phyloP scores from a whole-genome alignment of 2,113 vertebrate genomes.

The Turnix velox region DNA sequence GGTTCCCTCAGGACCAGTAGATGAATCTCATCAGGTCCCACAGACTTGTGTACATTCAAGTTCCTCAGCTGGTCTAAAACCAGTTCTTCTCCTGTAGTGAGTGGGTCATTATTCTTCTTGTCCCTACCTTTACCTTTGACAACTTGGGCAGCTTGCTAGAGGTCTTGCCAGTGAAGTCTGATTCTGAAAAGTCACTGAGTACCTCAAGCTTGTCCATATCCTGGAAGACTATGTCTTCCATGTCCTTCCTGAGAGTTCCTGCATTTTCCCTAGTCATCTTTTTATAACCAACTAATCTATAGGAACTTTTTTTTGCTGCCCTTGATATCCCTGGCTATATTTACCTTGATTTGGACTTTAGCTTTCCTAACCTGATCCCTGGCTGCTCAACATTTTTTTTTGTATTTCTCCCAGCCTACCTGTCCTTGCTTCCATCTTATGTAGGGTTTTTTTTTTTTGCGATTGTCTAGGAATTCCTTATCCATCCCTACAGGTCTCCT shows the following conservation, averaged over 20 bases:
- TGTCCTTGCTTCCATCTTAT: background rate
- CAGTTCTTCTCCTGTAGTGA: background rate
- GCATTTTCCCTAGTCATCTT: background rate
- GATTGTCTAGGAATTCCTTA: background rate
- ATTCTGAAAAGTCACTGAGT: background rate
- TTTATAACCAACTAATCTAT: background rate
- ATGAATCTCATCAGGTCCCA: background rate
- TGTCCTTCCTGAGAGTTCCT: background rate
- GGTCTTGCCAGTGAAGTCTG: background rate
- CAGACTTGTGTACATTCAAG: background rate
- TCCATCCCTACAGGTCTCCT: background rate
- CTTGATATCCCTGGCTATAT: background rate
- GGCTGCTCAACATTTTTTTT: background rate
- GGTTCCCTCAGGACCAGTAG: background rate
- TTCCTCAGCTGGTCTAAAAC: background rate
- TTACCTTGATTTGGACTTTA: background rate
- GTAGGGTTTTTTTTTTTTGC: background rate
- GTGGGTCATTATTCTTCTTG: background rate
- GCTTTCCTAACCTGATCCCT: background rate
- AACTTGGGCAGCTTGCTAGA: background rate
- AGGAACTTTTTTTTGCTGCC: background rate
- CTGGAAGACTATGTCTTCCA: background rate
- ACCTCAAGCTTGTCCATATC: background rate
- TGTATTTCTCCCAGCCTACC: background rate
- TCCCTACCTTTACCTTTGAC: background rate